Base-by-base conservation (phyloP, 1,140 invertebrate genomes). In the Drosophila kikkawai region DNA sequence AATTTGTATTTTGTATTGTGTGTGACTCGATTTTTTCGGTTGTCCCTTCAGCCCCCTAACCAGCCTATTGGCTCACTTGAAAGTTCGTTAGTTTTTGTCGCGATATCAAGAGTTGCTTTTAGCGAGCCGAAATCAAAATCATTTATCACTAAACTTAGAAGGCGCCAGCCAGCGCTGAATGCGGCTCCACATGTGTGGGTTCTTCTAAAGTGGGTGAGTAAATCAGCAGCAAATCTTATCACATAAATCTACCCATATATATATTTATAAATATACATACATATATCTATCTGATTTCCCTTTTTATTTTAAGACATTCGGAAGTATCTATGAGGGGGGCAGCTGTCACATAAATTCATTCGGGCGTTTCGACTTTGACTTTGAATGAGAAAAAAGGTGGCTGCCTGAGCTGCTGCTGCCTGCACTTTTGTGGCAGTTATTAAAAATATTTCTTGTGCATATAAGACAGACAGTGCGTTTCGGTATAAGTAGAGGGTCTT, bases 121-220 rank as follows among this genome's bases (percentile, higher is more conserved):
- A 22, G 50, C 63, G 44, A 66, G 34, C 39, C 39, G 19, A 45
- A 55, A 56, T 69, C 68, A 34, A 55, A 55, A 68, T 57, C 68
- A 34, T 57, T 68, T 53, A 63, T 58, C 61, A 57, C 39, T 39
- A 68, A 75, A 60, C 39, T 37, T 51, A 59, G 67, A 74, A 67
- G 80, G 83, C 71, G 76, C 56, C 82, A 82, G 74, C 68, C 82
- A 82, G 74, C 78, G 60, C 74, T 76, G 47, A 88, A 67, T 57
- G 76, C 83, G 77, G 65, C 65, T 78, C 69, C 84, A 79, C 84
- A 88, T 88, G 84, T 66, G 80, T 90, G 80, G 84, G 65, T 74
- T 90, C 61, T 67, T 84, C 66, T 88, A 88, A 87, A 88, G 77
- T 90, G 84, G 84, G 84, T 88, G 85, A 88, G 84, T 88, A 88